phyloP scores from a whole-genome alignment of 2,113 vertebrate genomes.

The Corythoichthys haematopterus region DNA sequence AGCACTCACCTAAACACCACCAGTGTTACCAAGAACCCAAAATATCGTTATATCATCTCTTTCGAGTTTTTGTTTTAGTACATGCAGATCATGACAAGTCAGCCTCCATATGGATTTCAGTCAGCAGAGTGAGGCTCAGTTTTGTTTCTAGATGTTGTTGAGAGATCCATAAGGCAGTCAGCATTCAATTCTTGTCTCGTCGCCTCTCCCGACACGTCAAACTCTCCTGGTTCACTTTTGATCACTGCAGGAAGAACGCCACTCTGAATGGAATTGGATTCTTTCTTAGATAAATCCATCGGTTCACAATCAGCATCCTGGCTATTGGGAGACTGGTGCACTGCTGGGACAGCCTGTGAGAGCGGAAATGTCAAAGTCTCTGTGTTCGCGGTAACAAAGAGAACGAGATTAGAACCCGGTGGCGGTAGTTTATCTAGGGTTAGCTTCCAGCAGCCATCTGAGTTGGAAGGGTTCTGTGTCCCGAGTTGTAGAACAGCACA shows the following conservation, averaged over 20 bases:
- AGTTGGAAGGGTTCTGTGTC: background rate
- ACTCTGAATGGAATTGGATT: background rate
- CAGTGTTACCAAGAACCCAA: background rate
- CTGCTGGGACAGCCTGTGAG: conserved; percentile 3
- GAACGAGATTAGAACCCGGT: conserved; percentile 55
- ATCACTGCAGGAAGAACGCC: conserved; percentile 5
- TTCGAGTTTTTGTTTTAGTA: background rate
- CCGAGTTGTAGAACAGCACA: background rate
- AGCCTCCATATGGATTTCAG: conserved; percentile 29
- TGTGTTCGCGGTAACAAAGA: conserved; percentile 54
- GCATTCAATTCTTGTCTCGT: background rate
- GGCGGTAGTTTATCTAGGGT: conserved; percentile 51
- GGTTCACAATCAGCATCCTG: conserved; percentile 16
- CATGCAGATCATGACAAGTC: conserved; percentile 1
- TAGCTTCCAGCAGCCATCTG: conserved; percentile 48
- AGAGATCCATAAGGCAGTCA: background rate
- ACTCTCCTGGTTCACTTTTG: conserved; percentile 43
- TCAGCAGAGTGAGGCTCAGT: conserved; percentile 14
- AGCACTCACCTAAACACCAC: background rate
- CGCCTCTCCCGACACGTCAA: conserved; percentile 15
- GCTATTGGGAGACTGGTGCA: background rate
- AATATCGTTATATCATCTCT: background rate
- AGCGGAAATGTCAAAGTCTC: conserved; percentile 3
- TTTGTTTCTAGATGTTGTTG: background rate
- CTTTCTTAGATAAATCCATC: conserved; percentile 52